Evolutionary conservation across 2,888 invertebrate species (phyloP), one percentile per base, ranked within the genome.

Genomic region (Ernsta delagoae): DNA sequence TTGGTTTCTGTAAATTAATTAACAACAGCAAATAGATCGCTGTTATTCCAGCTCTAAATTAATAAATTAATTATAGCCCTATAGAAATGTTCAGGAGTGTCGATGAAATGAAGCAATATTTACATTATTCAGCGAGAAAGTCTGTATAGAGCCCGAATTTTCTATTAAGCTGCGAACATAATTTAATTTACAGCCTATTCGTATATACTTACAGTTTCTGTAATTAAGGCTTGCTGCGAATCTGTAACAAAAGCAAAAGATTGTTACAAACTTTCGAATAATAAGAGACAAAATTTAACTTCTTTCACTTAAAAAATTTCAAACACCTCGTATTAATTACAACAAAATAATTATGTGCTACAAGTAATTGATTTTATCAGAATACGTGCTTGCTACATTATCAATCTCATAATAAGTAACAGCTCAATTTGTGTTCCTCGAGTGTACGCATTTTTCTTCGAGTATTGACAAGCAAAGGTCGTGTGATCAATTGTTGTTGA

Each of bases 1-100:
- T 76, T 75, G 75, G 74, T 73, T 74, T 83, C 85, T 83, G 79
- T 81, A 81, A 84, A 86, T 77, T 79, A 73, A 73, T 66, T 73
- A 61, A 68, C 54, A 62, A 53, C 60, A 34, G 68, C 61, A 70
- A 68, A 63, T 43, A 61, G 61, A 62, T 43, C 16, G 59, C 48
- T 67, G 56, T 48, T 61, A 56, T 68, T 62, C 39, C 62, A 48
- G 62, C 62, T 62, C 57, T 48, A 57, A 62, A 68, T 68, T 68
- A 62, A 60, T 63, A 69, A 63, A 69, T 63, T 63, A 53, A 69
- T 63, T 43, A 63, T 53, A 57, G 45, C 69, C 39, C 39, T 50
- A 69, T 63, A 53, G 59, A 63, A 63, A 69, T 63, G 63, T 57
- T 50, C 56, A 31, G 24, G 39, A 48, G 62, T 12, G 31, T 34